Evolutionary conservation across 2,113 vertebrate genomes (phyloP).

Genomic region (Sminthopsis crassicaudata): DNA sequence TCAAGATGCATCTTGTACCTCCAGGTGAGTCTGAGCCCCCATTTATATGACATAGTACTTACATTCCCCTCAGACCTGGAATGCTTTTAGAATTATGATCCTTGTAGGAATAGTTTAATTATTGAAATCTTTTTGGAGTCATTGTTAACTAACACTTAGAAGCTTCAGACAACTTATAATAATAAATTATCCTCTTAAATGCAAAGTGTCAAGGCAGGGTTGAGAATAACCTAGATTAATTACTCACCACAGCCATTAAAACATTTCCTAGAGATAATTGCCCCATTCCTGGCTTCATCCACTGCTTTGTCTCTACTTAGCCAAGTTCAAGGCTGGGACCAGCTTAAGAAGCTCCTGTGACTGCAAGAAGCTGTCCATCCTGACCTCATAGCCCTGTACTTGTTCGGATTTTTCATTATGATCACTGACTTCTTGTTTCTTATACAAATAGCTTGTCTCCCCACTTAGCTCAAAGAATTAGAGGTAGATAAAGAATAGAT

Average conservation of each 20-base stretch:
- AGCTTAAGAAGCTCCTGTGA: not conserved
- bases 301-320: slow-evolving; percentile 29
- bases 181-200: slow-evolving; percentile 70
- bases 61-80: slow-evolving; percentile 23
- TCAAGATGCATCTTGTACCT: not conserved
- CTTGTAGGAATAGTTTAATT: slow-evolving; percentile 63
- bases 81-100: slow-evolving; percentile 50
- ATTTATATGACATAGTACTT: not conserved
- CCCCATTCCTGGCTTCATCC: not conserved
- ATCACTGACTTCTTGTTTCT: not conserved
- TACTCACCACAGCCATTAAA: slow-evolving; percentile 52
- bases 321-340: not conserved
- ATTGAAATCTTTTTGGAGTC: slow-evolving; percentile 64
- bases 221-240: slow-evolving; percentile 60
- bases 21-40: not conserved
- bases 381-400: not conserved
- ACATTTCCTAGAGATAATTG: slow-evolving; percentile 36
- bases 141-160: slow-evolving; percentile 65
- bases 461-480: not conserved
- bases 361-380: not conserved
- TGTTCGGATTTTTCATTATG: not conserved
- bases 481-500: not conserved
- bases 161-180: slow-evolving; percentile 65
- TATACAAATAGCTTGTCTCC: not conserved
- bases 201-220: slow-evolving; percentile 51